Evolutionary conservation across 2,888 invertebrate species (phyloP).

Genomic region (Drosophila putrida): DNA sequence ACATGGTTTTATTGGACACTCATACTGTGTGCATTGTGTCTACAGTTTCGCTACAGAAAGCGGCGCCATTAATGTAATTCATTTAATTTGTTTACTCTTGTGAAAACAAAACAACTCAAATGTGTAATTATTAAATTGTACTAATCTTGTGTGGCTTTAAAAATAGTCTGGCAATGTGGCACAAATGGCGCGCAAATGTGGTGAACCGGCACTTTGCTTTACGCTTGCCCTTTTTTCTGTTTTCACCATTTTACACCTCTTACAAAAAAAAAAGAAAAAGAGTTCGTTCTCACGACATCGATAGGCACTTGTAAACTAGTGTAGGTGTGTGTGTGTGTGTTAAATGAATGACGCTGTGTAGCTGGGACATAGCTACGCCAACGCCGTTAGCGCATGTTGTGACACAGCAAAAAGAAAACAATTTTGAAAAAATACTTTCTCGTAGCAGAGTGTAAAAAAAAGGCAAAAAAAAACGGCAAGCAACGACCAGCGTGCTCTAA

Average conservation of each 20-base stretch:
- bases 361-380: slow-evolving; percentile 66
- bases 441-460: slow-evolving; percentile 52
- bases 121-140: not conserved
- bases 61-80: not conserved
- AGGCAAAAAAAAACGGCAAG: slow-evolving; percentile 45
- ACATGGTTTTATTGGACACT: slow-evolving; percentile 51
- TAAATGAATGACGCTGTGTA: slow-evolving; percentile 64
- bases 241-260: slow-evolving; percentile 63
- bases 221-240: slow-evolving; percentile 45
- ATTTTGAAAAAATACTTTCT: slow-evolving; percentile 54
- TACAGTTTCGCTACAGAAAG: slow-evolving; percentile 48
- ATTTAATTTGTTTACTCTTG: slow-evolving; percentile 9
- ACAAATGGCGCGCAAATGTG: slow-evolving; percentile 77
- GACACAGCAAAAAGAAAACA: slow-evolving; percentile 72
- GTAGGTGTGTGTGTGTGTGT: slow-evolving; percentile 38
- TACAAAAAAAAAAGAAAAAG: slow-evolving; percentile 58
- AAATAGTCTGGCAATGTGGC: slow-evolving; percentile 43
- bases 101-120: not conserved
- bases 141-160: slow-evolving; percentile 5
- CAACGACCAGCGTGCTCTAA: slow-evolving; percentile 48
- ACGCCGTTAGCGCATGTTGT: slow-evolving; percentile 59
- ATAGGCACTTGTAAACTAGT: slow-evolving; percentile 48
- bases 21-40: slow-evolving; percentile 15
- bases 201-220: slow-evolving; percentile 74
- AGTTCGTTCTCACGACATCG: slow-evolving; percentile 73